Percentiles rank a stretch among this genome's conserved stretches.
These are phyloP conservation scores for Thalassarche chlororhynchos DNA, from an alignment of 2,113 vertebrate species.

Conservation along the genomic window DNA sequence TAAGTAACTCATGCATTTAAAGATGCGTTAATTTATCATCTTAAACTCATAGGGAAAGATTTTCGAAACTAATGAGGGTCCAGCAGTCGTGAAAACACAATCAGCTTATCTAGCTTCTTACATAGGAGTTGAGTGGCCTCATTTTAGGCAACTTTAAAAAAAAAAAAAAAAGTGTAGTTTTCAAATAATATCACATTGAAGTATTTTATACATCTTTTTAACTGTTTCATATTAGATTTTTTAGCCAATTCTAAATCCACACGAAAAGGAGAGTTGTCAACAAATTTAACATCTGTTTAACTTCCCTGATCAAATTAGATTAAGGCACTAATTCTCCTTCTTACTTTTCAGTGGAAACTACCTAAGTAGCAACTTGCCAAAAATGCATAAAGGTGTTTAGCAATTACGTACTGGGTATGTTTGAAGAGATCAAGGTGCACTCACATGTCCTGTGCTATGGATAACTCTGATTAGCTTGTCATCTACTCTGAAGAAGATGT, in stretches of 20 bases:
- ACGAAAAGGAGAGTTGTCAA: slow-evolving; percentile 21
- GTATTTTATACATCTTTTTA: neutral
- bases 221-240: neutral
- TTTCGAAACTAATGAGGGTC: slow-evolving; percentile 5
- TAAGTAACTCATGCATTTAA: neutral
- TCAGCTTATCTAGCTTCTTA: neutral
- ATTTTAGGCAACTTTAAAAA: neutral
- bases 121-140: neutral
- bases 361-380: slow-evolving; percentile 66
- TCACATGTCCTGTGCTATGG: slow-evolving; percentile 67
- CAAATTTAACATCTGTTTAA: slow-evolving; percentile 54
- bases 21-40: slow-evolving; percentile 9
- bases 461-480: slow-evolving; percentile 84
- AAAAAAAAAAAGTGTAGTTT: neutral
- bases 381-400: slow-evolving; percentile 72
- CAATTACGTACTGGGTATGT: slow-evolving; percentile 65
- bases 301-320: slow-evolving; percentile 53
- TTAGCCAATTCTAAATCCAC: slow-evolving; percentile 18
- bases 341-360: slow-evolving; percentile 66
- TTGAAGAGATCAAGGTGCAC: slow-evolving; percentile 79
- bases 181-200: neutral
- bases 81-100: neutral
- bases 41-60: neutral
- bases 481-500: slow-evolving; percentile 82
- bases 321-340: slow-evolving; percentile 60